phyloP scores from a whole-genome alignment of 2,113 vertebrate genomes.

The Leptobrachium leishanense region DNA sequence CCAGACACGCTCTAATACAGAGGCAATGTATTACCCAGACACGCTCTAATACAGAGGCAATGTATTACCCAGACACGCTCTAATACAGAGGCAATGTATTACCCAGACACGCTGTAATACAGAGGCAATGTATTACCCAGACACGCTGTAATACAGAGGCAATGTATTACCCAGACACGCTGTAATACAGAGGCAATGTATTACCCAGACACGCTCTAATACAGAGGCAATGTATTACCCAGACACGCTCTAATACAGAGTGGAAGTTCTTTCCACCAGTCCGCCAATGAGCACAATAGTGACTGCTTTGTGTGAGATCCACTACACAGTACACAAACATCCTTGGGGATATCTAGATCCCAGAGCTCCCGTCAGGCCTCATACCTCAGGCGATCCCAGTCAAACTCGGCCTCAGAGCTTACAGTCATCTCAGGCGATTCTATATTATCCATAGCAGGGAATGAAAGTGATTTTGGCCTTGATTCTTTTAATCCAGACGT shows the following conservation, averaged over 20 bases:
- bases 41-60: background rate
- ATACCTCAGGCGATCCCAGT: slow-evolving; percentile 22
- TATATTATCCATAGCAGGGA: slow-evolving; percentile 2
- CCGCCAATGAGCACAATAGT: no score
- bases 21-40: background rate
- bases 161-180: no score
- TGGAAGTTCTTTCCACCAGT: no score
- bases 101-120: background rate
- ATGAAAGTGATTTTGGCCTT: slow-evolving; percentile 43
- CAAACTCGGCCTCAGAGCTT: background rate
- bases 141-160: no score
- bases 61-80: background rate
- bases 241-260: no score
- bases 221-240: no score
- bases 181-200: no score
- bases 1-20: background rate
- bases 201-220: no score
- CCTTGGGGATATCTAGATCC: background rate
- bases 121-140: background rate
- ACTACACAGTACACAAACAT: no score
- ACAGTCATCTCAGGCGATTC: background rate
- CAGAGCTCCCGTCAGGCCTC: slow-evolving; percentile 34
- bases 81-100: no score
- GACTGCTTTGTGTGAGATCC: no score
- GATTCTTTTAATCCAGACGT: slow-evolving; percentile 39